Evolutionary conservation across 2,888 invertebrate genomes (phyloP), one percentile per base, ranked within the genome.

Genomic region (Lycocerus yunnanus): DNA sequence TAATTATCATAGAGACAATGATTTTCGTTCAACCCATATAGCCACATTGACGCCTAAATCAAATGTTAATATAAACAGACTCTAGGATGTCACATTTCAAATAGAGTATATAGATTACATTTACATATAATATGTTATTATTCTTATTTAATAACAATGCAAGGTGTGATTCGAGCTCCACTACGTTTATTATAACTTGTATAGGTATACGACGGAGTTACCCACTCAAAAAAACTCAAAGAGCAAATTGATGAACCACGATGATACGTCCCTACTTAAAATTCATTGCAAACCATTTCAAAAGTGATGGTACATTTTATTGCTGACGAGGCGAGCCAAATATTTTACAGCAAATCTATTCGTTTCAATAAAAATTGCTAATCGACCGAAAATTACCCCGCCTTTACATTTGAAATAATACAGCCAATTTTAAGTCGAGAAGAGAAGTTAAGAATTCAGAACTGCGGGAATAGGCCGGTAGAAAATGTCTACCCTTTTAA

Each of bases 111-210:
- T 84, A 85, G 84, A 84, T 84, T 84, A 81, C 84, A 87, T 87
- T 87, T 84, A 86, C 87, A 87, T 87, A 87, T 86, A 87, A 86
- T 87, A 86, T 86, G 86, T 86, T 86, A 86, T 86, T 86, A 86
- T 86, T 87, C 87, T 85, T 85, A 85, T 85, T 86, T 86, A 86
- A 86, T 86, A 86, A 87, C 86, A 86, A 86, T 87, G 83, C 83
- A 77, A 86, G 86, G 86, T 85, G 86, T 86, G 86, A 86, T 83
- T 80, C 82, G 79, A 81, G 82, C 83, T 76, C 76, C 59, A 67
- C 80, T 80, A 81, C 78, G 80, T 79, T 80, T 79, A 63, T 63
- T 63, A 63, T 63, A 63, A 18, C 20, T 63, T 43, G 43, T 63
- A 63, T 63, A 63, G 18, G n/a, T 63, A 63, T 43, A 43, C 43